Percentiles rank a stretch among this genome's conserved stretches.
phyloP scores from a whole-genome alignment of 2,113 vertebrate genomes.

The Mixornis gularis region DNA sequence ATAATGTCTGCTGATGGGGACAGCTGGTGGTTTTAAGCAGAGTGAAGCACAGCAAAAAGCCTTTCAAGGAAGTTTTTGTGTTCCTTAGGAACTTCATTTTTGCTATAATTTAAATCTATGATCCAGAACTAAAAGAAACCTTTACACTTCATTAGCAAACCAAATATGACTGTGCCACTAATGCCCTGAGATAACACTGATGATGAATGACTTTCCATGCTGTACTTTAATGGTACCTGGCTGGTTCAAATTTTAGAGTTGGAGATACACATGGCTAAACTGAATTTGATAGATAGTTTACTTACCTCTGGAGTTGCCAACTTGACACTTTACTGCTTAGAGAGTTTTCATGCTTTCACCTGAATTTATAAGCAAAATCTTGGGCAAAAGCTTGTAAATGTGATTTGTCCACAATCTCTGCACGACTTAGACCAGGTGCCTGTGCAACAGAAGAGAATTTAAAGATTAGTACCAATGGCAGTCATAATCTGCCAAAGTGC shows the following conservation, averaged over 20 bases:
- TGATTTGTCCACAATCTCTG: conserved; percentile 25
- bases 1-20: not conserved
- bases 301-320: not conserved
- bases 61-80: not conserved
- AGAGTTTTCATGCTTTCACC: conserved; percentile 25
- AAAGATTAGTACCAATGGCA: not conserved
- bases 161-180: not conserved
- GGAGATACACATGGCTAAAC: not conserved
- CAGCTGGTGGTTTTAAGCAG: not conserved
- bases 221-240: not conserved
- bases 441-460: conserved; percentile 17
- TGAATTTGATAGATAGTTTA: conserved; percentile 2
- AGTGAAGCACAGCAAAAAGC: not conserved
- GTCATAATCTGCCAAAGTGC: not conserved
- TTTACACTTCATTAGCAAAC: not conserved
- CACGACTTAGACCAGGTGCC: not conserved
- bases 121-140: not conserved
- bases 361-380: conserved; percentile 33
- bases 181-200: not conserved
- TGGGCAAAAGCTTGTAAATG: conserved; percentile 30
- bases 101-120: not conserved
- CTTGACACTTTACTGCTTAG: not conserved
- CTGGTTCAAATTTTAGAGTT: not conserved
- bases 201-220: not conserved
- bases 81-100: not conserved